A percentile compares a stretch with the other conserved stretches of the same genome.
Conservation (phyloP, 92 coral and sea anemone species). For the Virgularia gustaviana region DNA sequence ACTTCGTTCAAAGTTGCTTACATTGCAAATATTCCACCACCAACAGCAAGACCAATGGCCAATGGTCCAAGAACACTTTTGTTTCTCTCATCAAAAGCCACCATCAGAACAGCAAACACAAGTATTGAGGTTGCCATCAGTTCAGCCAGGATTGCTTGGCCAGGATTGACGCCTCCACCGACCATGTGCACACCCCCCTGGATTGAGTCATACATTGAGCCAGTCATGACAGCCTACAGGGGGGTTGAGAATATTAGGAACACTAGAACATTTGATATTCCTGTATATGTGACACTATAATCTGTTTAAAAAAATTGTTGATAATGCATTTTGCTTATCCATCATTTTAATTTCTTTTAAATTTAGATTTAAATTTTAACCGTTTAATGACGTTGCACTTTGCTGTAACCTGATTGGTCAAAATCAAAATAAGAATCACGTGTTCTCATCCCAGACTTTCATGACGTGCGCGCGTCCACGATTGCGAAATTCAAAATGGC, state of each 20-base stretch:
- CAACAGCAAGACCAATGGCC: slow-evolving; percentile 30
- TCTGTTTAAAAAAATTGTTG: no score
- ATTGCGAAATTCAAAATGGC: no score
- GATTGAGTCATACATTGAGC: neutral
- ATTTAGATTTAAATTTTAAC: no score
- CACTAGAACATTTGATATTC: neutral
- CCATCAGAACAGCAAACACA: slow-evolving; percentile 35
- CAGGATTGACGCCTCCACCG: neutral
- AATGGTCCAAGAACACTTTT: slow-evolving; percentile 33
- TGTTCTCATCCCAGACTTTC: no score
- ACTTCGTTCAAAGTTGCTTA: no score
- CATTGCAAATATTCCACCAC: slow-evolving; percentile 37
- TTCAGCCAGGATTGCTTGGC: slow-evolving; percentile 29
- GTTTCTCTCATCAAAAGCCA: slow-evolving; percentile 29
- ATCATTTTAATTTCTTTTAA: no score
- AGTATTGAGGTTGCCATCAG: slow-evolving; percentile 20
- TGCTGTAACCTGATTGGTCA: no score
- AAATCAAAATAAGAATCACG: no score
- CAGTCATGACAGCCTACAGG: slow-evolving; percentile 3
- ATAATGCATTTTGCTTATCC: no score
- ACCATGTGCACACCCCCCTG: slow-evolving; percentile 23
- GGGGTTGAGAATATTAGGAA: neutral
- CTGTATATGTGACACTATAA: no score
- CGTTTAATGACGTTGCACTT: no score
- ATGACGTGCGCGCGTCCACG: no score